phyloP scores from a whole-genome alignment of 2,113 vertebrate species.

The Etheostoma cragini region DNA sequence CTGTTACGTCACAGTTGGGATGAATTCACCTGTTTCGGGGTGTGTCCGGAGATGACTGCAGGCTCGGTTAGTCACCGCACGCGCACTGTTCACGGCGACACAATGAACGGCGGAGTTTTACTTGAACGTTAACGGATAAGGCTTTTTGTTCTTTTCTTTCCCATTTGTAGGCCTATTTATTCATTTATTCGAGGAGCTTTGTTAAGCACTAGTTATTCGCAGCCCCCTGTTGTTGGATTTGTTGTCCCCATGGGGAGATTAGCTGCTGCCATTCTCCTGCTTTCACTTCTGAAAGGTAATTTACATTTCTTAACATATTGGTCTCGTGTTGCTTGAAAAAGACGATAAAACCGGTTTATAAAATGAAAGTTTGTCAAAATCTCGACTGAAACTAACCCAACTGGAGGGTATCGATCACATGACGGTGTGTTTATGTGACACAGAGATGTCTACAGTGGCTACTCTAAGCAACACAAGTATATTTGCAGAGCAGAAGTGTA shows the following conservation, averaged over 20 bases:
- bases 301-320: neutral
- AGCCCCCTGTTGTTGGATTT: neutral
- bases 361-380: neutral
- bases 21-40: conserved; percentile 77
- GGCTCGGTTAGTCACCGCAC: neutral
- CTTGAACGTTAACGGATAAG: rapidly evolving
- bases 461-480: too few species aligned
- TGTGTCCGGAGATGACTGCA: conserved; percentile 54
- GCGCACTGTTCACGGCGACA: neutral
- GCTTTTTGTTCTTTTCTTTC: neutral
- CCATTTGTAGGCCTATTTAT: too few species aligned
- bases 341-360: rapidly evolving
- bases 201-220: neutral
- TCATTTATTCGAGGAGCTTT: neutral
- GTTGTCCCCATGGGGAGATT: conserved; percentile 67
- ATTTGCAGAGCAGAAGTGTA: neutral
- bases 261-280: conserved; percentile 52
- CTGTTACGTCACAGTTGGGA: conserved; percentile 42
- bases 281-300: conserved; percentile 74
- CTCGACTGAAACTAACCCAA: neutral
- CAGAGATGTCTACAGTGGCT: neutral
- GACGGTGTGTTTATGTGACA: conserved; percentile 25
- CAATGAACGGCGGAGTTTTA: neutral
- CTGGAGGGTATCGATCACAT: conserved; percentile 72
- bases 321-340: neutral